These are phyloP conservation scores for Leucophenga varia DNA, from an alignment of 1,140 invertebrate genomes.

Conservation along the genomic window DNA sequence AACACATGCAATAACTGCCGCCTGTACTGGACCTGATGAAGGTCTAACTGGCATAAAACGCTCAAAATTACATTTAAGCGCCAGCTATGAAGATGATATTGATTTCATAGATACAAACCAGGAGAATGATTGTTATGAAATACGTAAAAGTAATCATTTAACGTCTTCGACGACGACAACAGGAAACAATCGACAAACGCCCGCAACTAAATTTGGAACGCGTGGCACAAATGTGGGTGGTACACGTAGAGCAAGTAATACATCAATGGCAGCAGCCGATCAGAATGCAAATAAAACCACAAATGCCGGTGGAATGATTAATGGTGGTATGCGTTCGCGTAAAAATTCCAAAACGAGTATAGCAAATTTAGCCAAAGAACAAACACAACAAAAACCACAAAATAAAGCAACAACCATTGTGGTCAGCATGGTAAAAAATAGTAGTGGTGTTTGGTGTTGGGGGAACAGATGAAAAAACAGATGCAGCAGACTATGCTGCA, in stretches of 20 bases:
- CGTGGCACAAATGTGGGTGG: not conserved
- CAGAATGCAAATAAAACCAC: constrained; percentile 30
- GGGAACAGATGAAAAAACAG: not conserved
- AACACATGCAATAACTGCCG: constrained; percentile 62
- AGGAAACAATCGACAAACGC: constrained; percentile 30
- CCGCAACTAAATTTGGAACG: constrained; percentile 34
- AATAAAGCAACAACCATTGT: constrained; percentile 41
- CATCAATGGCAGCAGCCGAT: constrained; percentile 8
- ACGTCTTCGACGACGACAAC: not conserved
- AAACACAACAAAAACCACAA: constrained; percentile 5
- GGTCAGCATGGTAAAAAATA: constrained; percentile 44
- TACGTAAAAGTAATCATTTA: constrained; percentile 47
- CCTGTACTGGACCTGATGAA: constrained; percentile 75
- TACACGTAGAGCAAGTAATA: constrained; percentile 28
- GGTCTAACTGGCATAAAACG: constrained; percentile 73
- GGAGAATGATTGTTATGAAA: constrained; percentile 59
- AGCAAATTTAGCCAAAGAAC: constrained; percentile 15
- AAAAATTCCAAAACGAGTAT: constrained; percentile 49
- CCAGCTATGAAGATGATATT: constrained; percentile 66
- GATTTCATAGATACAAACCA: constrained; percentile 74
- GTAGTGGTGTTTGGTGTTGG: constrained; percentile 1
- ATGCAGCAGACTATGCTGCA: constrained; percentile 7
- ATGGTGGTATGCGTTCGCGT: constrained; percentile 41
- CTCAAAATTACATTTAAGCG: constrained; percentile 66
- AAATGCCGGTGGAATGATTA: not conserved